Evolutionary conservation across 2,888 invertebrate species (phyloP).

Genomic region (Dasysyrphus albostriatus): DNA sequence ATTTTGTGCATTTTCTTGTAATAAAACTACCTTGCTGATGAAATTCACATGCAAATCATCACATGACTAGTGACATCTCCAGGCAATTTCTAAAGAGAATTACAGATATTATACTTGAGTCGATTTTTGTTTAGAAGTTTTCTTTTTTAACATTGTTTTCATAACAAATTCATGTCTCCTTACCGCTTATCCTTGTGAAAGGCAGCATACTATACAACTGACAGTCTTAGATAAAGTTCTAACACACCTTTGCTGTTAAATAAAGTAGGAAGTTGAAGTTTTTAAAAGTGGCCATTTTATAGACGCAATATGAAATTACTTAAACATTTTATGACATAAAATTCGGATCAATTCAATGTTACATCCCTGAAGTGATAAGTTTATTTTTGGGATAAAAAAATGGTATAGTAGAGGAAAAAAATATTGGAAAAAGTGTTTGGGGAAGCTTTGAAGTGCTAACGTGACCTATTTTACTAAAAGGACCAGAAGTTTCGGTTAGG

Average conservation of each 20-base stretch:
- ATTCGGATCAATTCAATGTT: slow-evolving; percentile 1
- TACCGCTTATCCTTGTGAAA: neutral
- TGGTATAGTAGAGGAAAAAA: neutral
- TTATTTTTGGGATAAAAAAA: neutral
- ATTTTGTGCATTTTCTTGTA: neutral
- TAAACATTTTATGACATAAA: neutral
- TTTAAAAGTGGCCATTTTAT: neutral
- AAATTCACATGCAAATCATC: slow-evolving; percentile 3
- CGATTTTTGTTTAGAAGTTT: neutral
- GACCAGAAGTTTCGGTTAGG: slow-evolving; percentile 14
- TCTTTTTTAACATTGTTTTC: neutral
- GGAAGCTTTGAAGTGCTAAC: neutral
- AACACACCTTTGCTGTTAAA: neutral
- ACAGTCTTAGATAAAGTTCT: neutral
- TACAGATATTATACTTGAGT: neutral
- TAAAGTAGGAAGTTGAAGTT: neutral
- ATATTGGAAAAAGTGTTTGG: slow-evolving; percentile 20
- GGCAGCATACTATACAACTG: neutral
- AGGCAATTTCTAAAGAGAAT: neutral
- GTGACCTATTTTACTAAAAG: slow-evolving; percentile 13
- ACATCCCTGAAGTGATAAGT: neutral
- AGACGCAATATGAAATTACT: neutral
- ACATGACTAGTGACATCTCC: neutral
- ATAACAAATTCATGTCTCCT: neutral
- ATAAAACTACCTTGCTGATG: neutral